Conservation (phyloP, 2,113 vertebrate species). For the Bolborhynchus lineola region DNA sequence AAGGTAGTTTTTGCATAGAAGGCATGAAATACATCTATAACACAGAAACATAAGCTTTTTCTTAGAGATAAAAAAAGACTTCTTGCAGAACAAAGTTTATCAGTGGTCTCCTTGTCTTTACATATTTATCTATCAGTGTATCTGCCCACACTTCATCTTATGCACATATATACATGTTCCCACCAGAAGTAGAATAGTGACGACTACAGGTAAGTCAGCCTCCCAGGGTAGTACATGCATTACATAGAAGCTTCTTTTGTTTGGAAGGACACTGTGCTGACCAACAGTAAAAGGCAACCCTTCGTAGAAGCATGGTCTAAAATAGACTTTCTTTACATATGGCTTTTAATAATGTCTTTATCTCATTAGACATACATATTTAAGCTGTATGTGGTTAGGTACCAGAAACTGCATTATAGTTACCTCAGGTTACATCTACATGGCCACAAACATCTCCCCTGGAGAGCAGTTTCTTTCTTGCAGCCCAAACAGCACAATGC, state of each 20-base stretch:
- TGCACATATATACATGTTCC: not conserved
- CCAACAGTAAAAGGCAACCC: not conserved
- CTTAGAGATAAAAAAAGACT: not conserved
- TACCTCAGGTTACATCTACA: not conserved
- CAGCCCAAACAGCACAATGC: not conserved
- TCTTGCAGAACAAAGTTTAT: not conserved
- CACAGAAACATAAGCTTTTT: not conserved
- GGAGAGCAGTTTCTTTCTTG: not conserved
- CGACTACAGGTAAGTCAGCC: not conserved
- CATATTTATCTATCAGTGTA: not conserved
- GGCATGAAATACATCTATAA: not conserved
- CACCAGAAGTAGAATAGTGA: not conserved
- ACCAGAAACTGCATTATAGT: not conserved
- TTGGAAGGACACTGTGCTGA: not conserved
- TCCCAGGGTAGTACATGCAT: not conserved
- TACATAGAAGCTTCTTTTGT: not conserved
- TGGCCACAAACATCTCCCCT: not conserved
- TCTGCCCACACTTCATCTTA: not conserved
- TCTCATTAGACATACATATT: not conserved
- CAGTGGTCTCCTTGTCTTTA: not conserved
- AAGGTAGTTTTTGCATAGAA: accelerated
- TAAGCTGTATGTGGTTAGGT: not conserved
- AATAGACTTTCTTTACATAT: not conserved
- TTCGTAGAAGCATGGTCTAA: not conserved
- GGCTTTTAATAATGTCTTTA: not conserved